Evolutionary conservation across 2,888 invertebrate species (phyloP).

Genomic region (Hypena proboscidalis): DNA sequence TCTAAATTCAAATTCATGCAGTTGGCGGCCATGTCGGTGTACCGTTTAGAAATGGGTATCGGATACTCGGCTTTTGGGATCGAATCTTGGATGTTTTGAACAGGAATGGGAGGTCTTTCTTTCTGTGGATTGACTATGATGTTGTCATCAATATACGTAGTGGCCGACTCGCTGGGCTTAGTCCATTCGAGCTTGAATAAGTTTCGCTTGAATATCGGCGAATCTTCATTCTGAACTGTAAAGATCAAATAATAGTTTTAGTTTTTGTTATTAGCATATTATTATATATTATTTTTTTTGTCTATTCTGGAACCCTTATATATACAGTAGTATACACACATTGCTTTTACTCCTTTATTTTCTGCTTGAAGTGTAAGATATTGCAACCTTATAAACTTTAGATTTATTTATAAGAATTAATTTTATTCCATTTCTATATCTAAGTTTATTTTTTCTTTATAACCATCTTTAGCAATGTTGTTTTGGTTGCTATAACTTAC

Average conservation of each 20-base stretch:
- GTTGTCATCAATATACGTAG: slow-evolving; percentile 1
- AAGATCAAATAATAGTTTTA: not conserved
- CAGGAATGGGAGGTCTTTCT: not conserved
- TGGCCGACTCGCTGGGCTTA: slow-evolving; percentile 20
- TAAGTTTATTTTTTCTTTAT: no score
- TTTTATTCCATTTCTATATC: no score
- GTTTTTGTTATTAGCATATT: no score
- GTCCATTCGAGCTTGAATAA: slow-evolving; percentile 40
- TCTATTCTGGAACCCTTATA: no score
- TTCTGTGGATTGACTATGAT: not conserved
- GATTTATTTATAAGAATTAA: no score
- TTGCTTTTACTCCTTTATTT: no score
- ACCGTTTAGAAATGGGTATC: not conserved
- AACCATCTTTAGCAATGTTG: no score
- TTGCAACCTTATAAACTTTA: not conserved
- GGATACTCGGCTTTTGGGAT: not conserved
- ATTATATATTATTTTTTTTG: not conserved
- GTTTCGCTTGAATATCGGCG: slow-evolving; percentile 23
- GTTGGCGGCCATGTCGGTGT: not conserved
- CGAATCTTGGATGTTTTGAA: not conserved
- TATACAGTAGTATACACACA: no score
- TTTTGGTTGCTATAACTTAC: no score
- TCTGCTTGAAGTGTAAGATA: no score
- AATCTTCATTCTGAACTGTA: slow-evolving; percentile 37
- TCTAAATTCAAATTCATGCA: slow-evolving; percentile 26